phyloP scores from a whole-genome alignment of 2,797 vertebrate genomes.

The Platyrinchus mystaceus region DNA sequence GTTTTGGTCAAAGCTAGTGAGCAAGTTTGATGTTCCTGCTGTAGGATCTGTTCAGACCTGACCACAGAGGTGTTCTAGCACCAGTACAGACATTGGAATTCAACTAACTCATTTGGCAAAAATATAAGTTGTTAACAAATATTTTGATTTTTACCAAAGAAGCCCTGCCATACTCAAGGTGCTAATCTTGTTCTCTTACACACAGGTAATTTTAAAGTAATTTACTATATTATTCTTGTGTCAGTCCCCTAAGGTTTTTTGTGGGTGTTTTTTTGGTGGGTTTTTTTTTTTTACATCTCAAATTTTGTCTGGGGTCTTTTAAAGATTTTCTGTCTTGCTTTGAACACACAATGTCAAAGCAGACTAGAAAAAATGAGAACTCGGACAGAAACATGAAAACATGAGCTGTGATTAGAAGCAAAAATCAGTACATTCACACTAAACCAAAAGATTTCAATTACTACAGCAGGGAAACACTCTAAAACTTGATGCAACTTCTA shows the following conservation, averaged over 20 bases:
- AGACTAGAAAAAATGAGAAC: not conserved
- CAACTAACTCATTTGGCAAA: not conserved
- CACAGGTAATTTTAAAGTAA: not conserved
- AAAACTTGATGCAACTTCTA: not conserved
- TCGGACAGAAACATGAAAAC: not conserved
- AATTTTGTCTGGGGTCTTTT: not conserved
- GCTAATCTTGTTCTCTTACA: not conserved
- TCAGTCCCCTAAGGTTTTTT: not conserved
- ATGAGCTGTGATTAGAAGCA: not conserved
- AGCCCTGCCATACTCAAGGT: not conserved
- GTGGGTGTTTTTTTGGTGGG: no score
- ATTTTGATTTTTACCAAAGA: conserved; percentile 19
- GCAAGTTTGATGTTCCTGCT: not conserved
- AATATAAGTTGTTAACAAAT: not conserved
- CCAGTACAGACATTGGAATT: not conserved
- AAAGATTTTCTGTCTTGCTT: not conserved
- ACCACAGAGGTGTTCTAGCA: not conserved
- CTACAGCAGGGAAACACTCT: not conserved
- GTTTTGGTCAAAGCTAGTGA: not conserved
- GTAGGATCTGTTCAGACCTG: not conserved
- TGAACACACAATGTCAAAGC: not conserved
- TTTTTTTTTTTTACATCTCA: not conserved
- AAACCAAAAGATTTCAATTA: not conserved
- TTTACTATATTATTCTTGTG: not conserved
- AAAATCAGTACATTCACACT: not conserved